Evolutionary conservation across 2,888 invertebrate species (phyloP), one percentile per base, ranked within the genome.

Genomic region (Monopis laevigella): DNA sequence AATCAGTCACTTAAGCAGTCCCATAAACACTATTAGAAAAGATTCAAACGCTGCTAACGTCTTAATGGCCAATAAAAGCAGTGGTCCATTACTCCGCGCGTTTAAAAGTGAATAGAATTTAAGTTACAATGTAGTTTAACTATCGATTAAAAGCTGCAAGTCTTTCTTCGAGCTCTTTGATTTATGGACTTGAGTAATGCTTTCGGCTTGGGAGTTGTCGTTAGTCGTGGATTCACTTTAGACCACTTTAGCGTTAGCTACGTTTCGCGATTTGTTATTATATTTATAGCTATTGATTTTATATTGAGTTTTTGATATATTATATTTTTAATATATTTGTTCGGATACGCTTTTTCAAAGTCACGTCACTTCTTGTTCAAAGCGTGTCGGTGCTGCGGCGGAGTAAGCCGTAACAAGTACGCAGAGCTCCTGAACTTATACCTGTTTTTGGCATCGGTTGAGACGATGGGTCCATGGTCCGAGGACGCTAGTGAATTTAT

Each of bases 101-200:
- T 36, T 36, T 34, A 41, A 35, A 34, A 41, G 34, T 41, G 41
- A 41, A 41, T 41, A 41, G 41, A 41, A 34, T 35, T 35, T 35
- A 17, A 34, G 26, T 34, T 41, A 41, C 41, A 41, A 41, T 41
- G 41, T 41, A 41, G 34, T 41, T 35, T 34, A 41, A 36, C 30
- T 41, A 41, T 41, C 41, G 41, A 41, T 41, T 41, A 41, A 41
- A 41, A 41, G 30, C 27, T 13, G 34, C 27, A 41, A 41, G 32
- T 41, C 41, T 41, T 41, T 41, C 41, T 21, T 41, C 30, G 30
- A 11, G 30, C 13, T 7, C 12, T 19, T 41, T 41, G 41, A 41
- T 41, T 41, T 41, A 41, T 40, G 34, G 34, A 2, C 8, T 10
- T 34, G 7, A 10, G 34, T 41, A 35, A 41, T 34, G 27, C 35